Base-by-base conservation (phyloP, 2,888 invertebrate species). In the Pomacea canaliculata region DNA sequence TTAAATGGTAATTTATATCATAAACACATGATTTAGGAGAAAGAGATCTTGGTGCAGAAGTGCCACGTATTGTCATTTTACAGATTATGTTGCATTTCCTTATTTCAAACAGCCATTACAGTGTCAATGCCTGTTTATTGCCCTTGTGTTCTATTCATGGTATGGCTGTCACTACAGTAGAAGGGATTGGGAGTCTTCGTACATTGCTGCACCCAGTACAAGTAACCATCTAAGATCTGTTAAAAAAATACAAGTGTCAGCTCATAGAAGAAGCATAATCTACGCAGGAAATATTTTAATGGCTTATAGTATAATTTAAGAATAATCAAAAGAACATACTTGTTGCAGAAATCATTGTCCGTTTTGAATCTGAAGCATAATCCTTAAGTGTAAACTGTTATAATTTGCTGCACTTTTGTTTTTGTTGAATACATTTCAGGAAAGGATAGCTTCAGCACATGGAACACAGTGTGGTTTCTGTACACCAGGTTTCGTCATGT, bases 391-490 rank as follows among this genome's bases (percentile, higher is more conserved):
- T 7, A 56, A 56, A 56, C 2, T 56, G 51, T 56, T 4, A 7
- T 56, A 56, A 37, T 37, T 37, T 37, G 37, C 37, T 5, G 37
- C 37, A 37, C 5, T 5, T 37, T 37, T 37, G 5, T 2, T 19
- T 19, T 18, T 63, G 27, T 2, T 23, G 8, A 23, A 23, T 23
- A 10, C n/a, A 18, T 37, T 70, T 4, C 80, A 89, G 88, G 86
- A 87, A 70, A 79, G 96, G 81, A 93, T 98, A 81, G 97, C 96
- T 0, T 95, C 95, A 91, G 93, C 96, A 0, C 97, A 98, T 88
- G 98, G 98, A 0, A 96, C 97, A 0, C 98, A 98, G 90, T 98
- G 98, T 89, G 98, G 98, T 0, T 97, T 96, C 90, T 97, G 97
- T 86, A 97, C 97, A 0, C 97, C 97, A 0, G 98, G 98, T 48